Evolutionary conservation across 2,113 vertebrate species (phyloP).

Genomic region (Oncorhynchus tshawytscha): DNA sequence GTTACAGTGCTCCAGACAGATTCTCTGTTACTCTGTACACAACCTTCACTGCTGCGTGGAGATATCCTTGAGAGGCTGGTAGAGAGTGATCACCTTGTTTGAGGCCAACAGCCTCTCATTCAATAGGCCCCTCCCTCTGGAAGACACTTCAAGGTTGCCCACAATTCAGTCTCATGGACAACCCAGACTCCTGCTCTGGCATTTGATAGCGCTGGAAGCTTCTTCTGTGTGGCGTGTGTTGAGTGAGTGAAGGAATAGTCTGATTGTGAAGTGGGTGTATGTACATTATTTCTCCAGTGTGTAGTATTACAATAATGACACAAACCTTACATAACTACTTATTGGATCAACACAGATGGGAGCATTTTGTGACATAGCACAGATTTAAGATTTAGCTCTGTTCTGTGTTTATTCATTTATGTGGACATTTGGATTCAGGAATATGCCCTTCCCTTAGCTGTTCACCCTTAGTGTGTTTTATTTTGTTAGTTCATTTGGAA

Average conservation of each 20-base stretch:
- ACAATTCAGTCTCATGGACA: conserved; percentile 46
- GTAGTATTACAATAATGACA: not conserved
- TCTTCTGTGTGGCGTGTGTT: not conserved
- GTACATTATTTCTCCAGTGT: not conserved
- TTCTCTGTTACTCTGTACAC: conserved; percentile 2
- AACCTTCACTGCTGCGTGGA: not conserved
- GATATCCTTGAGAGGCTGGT: conserved; percentile 18
- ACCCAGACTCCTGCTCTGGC: conserved; percentile 12
- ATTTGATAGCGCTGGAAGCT: not conserved
- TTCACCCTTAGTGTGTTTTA: conserved; percentile 29
- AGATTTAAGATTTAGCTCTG: not conserved
- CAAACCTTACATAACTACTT: not conserved
- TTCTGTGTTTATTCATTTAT: conserved; percentile 10
- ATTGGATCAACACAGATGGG: not conserved
- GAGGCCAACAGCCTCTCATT: conserved; percentile 17
- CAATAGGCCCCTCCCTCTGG: conserved; percentile 16
- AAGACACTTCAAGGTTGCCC: conserved; percentile 49
- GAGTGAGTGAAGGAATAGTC: not conserved
- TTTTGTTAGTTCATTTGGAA: conserved; percentile 51
- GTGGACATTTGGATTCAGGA: not conserved
- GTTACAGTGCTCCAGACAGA: not conserved
- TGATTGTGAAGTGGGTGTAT: too few relatives aligned
- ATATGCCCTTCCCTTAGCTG: conserved; percentile 16
- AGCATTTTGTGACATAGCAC: not conserved
- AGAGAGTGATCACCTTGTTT: conserved; percentile 36